phyloP scores from a whole-genome alignment of 2,888 invertebrate species.

The Seira sanloemensis region DNA sequence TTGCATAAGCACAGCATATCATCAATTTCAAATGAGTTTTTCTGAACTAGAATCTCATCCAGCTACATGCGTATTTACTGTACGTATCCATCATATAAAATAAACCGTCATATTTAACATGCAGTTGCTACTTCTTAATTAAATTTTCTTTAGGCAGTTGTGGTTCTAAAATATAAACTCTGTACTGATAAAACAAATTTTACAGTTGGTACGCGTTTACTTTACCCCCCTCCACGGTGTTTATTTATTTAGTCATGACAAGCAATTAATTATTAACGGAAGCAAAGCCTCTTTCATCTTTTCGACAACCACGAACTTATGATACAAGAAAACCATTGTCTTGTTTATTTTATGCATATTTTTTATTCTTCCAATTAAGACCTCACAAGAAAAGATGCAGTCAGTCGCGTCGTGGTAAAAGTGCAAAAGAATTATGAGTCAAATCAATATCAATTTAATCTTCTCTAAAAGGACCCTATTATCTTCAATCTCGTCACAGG shows the following conservation, averaged over 20 bases:
- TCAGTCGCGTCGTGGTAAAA: neutral
- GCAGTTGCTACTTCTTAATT: constrained; percentile 13
- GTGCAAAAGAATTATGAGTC: neutral
- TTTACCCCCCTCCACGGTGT: neutral
- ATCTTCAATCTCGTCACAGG: neutral
- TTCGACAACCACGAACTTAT: neutral
- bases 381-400: constrained; percentile 40
- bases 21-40: neutral
- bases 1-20: neutral
- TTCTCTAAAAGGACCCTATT: neutral
- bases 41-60: constrained; percentile 7
- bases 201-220: neutral
- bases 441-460: constrained; percentile 2
- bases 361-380: constrained; percentile 60
- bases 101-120: neutral
- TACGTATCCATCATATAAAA: neutral
- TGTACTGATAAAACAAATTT: neutral
- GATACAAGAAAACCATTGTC: constrained; percentile 35
- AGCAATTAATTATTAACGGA: constrained; percentile 59
- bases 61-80: neutral
- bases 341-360: neutral
- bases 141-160: constrained; percentile 21
- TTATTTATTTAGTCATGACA: constrained; percentile 47
- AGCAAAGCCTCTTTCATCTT: constrained; percentile 22
- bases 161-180: neutral